A percentile compares a stretch with the other conserved stretches of the same genome.
Evolutionary conservation across 2,888 invertebrate species (phyloP).

Genomic region (Gymnosoma rotundatum): DNA sequence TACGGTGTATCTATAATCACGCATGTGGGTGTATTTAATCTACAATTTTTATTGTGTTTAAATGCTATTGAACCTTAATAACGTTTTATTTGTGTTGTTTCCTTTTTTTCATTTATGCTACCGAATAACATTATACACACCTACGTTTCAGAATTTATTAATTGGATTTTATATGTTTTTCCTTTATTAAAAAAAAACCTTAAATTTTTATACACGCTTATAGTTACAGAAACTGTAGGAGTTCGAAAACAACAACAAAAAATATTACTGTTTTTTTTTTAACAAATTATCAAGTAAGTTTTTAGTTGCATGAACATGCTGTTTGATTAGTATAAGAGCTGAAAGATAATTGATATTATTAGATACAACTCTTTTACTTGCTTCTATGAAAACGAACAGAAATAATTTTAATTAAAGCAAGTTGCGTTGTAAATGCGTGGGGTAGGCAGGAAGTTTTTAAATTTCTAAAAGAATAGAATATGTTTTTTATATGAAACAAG

Average conservation of each 20-base stretch:
- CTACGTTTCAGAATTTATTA: constrained; percentile 41
- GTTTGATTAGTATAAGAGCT: constrained; percentile 29
- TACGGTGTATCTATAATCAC: neutral
- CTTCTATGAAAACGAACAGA: neutral
- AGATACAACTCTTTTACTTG: neutral
- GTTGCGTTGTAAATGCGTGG: no score
- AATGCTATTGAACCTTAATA: constrained; percentile 44
- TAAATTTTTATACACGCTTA: neutral
- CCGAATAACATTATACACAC: constrained; percentile 33
- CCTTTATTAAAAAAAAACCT: neutral
- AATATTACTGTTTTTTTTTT: neutral
- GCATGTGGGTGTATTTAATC: neutral
- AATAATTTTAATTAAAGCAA: neutral
- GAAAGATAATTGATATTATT: constrained; percentile 1
- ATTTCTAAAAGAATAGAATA: no score
- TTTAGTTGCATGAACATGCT: constrained; percentile 47
- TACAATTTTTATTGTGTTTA: constrained; percentile 14
- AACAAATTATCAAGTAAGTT: constrained; percentile 16
- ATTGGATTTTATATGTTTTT: constrained; percentile 16
- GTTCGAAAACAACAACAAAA: neutral
- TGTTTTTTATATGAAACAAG: no score
- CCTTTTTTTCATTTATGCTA: neutral
- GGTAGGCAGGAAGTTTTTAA: no score
- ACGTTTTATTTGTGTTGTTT: neutral
- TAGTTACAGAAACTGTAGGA: constrained; percentile 10